A percentile compares a stretch with the other conserved stretches of the same genome.
Evolutionary conservation across 2,888 invertebrate genomes (phyloP).

Genomic region (Apotomis betuletana): DNA sequence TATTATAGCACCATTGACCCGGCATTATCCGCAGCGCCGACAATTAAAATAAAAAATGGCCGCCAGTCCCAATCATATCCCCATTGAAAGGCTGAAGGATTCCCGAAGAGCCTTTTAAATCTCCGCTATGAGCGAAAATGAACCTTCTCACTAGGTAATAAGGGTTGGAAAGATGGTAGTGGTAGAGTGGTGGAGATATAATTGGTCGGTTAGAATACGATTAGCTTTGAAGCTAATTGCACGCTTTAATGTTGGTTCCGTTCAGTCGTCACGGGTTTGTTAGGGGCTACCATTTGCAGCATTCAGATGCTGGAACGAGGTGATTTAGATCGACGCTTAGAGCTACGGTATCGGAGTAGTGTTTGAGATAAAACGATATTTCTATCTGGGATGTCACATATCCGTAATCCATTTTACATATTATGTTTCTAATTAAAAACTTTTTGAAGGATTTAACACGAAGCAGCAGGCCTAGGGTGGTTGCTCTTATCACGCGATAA

Average conservation of each 20-base stretch:
- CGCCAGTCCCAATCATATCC: constrained; percentile 1
- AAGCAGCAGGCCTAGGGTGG: no score
- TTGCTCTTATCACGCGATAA: no score
- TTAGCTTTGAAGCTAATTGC: constrained; percentile 6
- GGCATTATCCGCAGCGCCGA: constrained; percentile 3
- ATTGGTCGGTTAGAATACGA: constrained; percentile 8
- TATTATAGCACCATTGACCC: neutral
- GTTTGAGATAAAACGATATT: no score
- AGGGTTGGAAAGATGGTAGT: neutral
- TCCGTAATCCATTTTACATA: no score
- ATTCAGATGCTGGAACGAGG: no score
- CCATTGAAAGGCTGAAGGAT: constrained; percentile 13
- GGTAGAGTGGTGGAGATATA: neutral
- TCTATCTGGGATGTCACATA: no score
- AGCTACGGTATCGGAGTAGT: no score
- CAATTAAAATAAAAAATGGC: constrained; percentile 12
- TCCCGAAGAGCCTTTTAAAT: neutral
- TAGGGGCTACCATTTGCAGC: neutral
- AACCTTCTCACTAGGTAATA: neutral
- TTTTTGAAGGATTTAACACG: no score
- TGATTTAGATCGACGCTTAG: no score
- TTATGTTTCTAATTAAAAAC: no score
- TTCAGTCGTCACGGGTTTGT: neutral
- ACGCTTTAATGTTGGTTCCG: neutral
- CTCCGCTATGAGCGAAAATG: neutral